Percentiles rank a stretch among this genome's conserved stretches.
These are phyloP conservation scores for Sarcophaga variegata DNA, from an alignment of 2,888 invertebrate genomes.

Conservation along the genomic window DNA sequence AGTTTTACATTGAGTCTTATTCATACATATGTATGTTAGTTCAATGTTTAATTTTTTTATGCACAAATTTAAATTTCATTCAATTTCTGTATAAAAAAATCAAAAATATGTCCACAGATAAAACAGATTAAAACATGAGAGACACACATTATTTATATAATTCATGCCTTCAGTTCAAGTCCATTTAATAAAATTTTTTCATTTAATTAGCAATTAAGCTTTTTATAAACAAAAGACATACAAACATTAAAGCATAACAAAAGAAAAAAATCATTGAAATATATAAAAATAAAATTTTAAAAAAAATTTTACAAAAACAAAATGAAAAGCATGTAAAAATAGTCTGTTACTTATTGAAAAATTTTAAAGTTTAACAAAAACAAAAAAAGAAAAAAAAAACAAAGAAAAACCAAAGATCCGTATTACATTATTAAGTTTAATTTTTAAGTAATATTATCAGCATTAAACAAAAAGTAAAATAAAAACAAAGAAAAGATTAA, in stretches of 20 bases:
- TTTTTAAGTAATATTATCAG: constrained; percentile 36
- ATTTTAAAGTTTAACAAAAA: constrained; percentile 9
- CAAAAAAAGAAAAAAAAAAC: not conserved
- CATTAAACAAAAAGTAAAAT: constrained; percentile 10
- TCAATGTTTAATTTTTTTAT: too few species aligned
- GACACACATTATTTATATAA: too few species aligned
- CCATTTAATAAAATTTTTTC: not conserved
- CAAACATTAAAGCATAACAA: not conserved
- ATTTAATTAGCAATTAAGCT: constrained; percentile 15
- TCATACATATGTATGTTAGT: too few species aligned
- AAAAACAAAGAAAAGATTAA: not conserved
- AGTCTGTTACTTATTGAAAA: constrained; percentile 27
- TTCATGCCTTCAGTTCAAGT: too few species aligned
- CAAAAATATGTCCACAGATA: too few species aligned
- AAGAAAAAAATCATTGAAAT: not conserved
- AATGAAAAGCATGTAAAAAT: constrained; percentile 14
- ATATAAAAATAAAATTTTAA: not conserved
- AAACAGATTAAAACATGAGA: too few species aligned
- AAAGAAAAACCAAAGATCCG: too few species aligned
- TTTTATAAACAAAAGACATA: not conserved
- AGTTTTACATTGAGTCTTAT: too few species aligned
- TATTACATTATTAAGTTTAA: not conserved
- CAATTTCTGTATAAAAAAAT: too few species aligned
- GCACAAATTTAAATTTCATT: too few species aligned
- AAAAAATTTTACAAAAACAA: not conserved